Base-by-base conservation (phyloP, 2,797 vertebrate species). In the Botia kubotai region DNA sequence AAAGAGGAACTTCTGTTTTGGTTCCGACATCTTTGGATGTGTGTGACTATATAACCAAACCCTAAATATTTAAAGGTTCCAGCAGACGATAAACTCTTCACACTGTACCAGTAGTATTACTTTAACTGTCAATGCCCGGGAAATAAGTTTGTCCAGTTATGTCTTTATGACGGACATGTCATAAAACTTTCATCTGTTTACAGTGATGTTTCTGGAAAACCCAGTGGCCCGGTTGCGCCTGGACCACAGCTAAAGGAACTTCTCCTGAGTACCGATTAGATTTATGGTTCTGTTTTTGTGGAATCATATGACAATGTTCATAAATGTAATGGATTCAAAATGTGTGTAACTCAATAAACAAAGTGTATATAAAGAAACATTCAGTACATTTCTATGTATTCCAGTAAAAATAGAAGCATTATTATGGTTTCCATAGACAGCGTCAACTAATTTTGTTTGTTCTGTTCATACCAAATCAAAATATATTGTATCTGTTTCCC, bases 221-320 rank as follows among this genome's bases (percentile, higher is more conserved):
- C 86, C 0, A 98, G 96, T 88, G 90, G 57, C 26, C 91, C 95
- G 0, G 94, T 97, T 85, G 93, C 91, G 0, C 97, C 97, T 0
- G 97, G 95, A 11, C 23, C 86, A 5, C 71, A 76, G 0, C 83
- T 90, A 2, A 92, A 87, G 81, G 93, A 90, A 26, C 95, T 94
- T 75, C 74, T 93, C 0, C 91, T 98, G 36, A 99, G 97, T 19
- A 93, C 87, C 46, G 98, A 99, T 46, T 90, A 99, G 87, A 96
- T 97, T 0, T 97, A 95, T 75, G 87, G 96, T 52, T 53, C 17
- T 62, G 4, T 55, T 48, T 33, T n/a, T 60, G 39, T 60, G 52
- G 66, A 17, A 36, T 72, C 26, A n/a, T n/a, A 79, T 67, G 60
- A 66, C 11, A n/a, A n/a, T 81, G 46, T 60, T 73, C 2, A 74